Percentiles rank a stretch among this genome's conserved stretches.
Evolutionary conservation across 2,888 invertebrate species (phyloP).

Genomic region (Margaritifera margaritifera): DNA sequence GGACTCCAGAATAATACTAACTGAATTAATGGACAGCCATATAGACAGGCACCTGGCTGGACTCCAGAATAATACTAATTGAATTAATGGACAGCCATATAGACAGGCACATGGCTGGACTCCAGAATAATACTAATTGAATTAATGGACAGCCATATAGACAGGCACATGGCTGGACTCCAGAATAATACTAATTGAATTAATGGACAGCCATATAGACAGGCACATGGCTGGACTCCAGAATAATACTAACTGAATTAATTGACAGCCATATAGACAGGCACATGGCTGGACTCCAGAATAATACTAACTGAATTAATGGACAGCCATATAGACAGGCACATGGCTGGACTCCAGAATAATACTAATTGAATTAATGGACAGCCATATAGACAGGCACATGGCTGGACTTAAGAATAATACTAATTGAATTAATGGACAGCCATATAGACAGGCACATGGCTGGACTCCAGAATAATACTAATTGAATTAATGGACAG

Average conservation of each 20-base stretch:
- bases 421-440: neutral
- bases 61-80: neutral
- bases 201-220: neutral
- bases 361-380: neutral
- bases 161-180: too few relatives aligned
- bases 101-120: too few relatives aligned
- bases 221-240: neutral
- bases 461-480: neutral
- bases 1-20: neutral
- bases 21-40: neutral
- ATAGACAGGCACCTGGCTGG: neutral
- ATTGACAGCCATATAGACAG: neutral
- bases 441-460: neutral
- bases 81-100: neutral
- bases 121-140: neutral
- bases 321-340: neutral
- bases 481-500: neutral
- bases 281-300: neutral
- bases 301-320: neutral
- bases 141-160: neutral
- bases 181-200: neutral
- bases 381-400: neutral
- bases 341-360: neutral
- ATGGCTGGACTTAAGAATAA: neutral
- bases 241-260: neutral